Percentiles rank a stretch among this genome's conserved stretches.
These are phyloP conservation scores for Grammomys dolichurus DNA, from an alignment of 2,113 vertebrate genomes.

Conservation along the genomic window DNA sequence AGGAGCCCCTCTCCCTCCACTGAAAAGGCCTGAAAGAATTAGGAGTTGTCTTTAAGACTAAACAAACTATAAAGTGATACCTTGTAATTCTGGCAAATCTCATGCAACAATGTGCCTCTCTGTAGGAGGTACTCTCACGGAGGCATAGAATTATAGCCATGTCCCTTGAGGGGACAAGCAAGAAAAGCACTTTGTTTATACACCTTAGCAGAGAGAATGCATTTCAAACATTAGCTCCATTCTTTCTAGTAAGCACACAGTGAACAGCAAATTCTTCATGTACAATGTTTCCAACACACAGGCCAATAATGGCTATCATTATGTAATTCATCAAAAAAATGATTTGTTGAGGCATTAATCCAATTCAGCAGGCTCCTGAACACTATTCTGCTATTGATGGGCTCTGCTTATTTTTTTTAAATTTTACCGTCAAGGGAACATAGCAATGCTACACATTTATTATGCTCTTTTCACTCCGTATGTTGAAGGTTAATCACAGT, in stretches of 20 bases:
- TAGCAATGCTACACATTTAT: not conserved
- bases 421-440: slow-evolving; percentile 4
- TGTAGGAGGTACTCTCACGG: not conserved
- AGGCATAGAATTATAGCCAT: not conserved
- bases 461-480: not conserved
- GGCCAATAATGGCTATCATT: slow-evolving; percentile 67
- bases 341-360: slow-evolving; percentile 80
- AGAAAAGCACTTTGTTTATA: not conserved
- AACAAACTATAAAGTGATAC: not conserved
- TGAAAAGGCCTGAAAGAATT: not conserved
- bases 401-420: not conserved
- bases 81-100: not conserved
- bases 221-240: not conserved
- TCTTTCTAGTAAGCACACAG: not conserved
- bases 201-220: not conserved
- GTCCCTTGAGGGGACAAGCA: not conserved
- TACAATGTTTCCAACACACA: not conserved
- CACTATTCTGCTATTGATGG: slow-evolving; percentile 38
- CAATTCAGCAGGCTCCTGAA: slow-evolving; percentile 56
- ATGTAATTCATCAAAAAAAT: slow-evolving; percentile 72
- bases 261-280: not conserved
- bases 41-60: not conserved
- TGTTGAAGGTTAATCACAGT: slow-evolving; percentile 52
- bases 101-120: not conserved
- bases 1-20: not conserved